These are phyloP conservation scores for Scatophagus argus DNA, from an alignment of 2,113 vertebrate genomes.

Conservation along the genomic window DNA sequence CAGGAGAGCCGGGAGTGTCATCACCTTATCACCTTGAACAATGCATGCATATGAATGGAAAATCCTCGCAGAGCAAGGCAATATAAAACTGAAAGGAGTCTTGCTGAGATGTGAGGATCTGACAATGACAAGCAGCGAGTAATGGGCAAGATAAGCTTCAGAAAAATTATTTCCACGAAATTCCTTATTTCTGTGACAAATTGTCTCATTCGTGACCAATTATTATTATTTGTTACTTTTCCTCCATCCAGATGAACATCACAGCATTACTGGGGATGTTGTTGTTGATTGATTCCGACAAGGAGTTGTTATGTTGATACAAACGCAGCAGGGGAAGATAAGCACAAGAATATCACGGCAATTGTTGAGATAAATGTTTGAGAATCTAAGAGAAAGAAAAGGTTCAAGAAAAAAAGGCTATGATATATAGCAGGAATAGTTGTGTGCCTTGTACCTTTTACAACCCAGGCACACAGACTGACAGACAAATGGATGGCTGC, in stretches of 20 bases:
- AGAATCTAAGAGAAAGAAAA: conserved; percentile 1
- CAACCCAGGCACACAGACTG: background rate
- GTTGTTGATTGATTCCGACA: conserved; percentile 41
- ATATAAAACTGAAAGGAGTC: conserved; percentile 10
- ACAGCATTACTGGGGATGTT: background rate
- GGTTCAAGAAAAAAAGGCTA: background rate
- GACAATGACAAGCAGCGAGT: conserved; percentile 25
- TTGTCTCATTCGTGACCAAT: conserved; percentile 30
- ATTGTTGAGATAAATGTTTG: background rate
- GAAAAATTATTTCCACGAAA: conserved; percentile 40
- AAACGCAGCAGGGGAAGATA: conserved; percentile 10
- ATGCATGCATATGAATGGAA: conserved; percentile 52
- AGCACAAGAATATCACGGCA: background rate
- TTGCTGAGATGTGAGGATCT: background rate
- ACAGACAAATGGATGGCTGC: conserved; percentile 9
- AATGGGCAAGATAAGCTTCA: conserved; percentile 16
- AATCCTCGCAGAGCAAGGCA: conserved; percentile 10
- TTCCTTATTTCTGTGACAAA: conserved; percentile 29
- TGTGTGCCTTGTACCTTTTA: conserved; percentile 5
- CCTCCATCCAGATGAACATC: conserved; percentile 29
- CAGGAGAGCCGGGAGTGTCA: conserved; percentile 27
- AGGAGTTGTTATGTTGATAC: conserved; percentile 25
- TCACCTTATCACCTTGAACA: conserved; percentile 43
- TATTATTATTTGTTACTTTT: conserved; percentile 43
- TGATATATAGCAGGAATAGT: background rate